phyloP scores from a whole-genome alignment of 2,888 invertebrate species.

The Pediacus dermestoides region DNA sequence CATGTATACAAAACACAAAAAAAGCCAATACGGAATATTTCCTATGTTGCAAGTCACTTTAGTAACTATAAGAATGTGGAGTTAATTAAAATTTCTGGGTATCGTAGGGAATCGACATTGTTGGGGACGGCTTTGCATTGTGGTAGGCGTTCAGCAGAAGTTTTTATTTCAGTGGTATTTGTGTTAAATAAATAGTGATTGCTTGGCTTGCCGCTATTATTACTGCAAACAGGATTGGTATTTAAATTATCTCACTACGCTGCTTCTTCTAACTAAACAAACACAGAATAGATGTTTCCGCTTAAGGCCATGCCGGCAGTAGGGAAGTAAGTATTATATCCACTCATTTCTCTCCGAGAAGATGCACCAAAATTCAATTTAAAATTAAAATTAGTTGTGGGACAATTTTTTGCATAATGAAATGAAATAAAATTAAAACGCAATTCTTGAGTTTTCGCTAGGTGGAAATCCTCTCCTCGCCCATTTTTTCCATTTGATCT shows the following conservation, averaged over 20 bases:
- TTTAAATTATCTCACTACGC: constrained; percentile 31
- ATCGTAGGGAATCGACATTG: constrained; percentile 8
- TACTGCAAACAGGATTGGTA: constrained; percentile 28
- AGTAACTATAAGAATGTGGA: constrained; percentile 8
- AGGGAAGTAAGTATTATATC: too few relatives aligned
- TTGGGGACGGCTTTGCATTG: neutral
- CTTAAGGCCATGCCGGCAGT: constrained; percentile 5
- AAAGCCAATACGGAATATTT: too few relatives aligned
- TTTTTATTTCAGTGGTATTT: constrained; percentile 16
- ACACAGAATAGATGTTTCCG: constrained; percentile 6
- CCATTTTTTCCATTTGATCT: too few relatives aligned
- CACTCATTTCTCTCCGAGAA: too few relatives aligned
- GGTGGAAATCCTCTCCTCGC: too few relatives aligned
- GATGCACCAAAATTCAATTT: too few relatives aligned
- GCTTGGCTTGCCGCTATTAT: constrained; percentile 25
- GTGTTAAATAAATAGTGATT: constrained; percentile 24
- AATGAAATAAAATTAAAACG: too few relatives aligned
- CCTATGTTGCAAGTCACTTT: too few relatives aligned
- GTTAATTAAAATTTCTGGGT: constrained; percentile 11
- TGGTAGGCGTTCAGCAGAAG: constrained; percentile 10
- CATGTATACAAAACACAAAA: too few relatives aligned
- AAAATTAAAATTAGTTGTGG: too few relatives aligned
- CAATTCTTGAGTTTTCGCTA: too few relatives aligned
- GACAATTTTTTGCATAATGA: too few relatives aligned
- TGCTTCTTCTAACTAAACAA: constrained; percentile 17